A percentile compares a stretch with the other conserved stretches of the same genome.
Conservation (phyloP, 1,140 invertebrate genomes). For the Drosophila lowei region DNA sequence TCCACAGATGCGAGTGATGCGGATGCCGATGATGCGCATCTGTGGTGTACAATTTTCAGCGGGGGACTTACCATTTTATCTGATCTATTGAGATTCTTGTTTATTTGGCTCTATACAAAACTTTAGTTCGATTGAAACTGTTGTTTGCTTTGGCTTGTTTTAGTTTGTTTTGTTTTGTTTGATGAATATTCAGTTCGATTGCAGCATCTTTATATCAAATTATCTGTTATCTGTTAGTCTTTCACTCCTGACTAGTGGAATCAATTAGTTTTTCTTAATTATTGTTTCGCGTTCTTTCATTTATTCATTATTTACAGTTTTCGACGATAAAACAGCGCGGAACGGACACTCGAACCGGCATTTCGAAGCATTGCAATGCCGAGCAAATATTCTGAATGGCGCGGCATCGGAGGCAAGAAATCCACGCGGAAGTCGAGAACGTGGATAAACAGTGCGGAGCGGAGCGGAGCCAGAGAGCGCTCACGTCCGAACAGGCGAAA, state of each 20-base stretch:
- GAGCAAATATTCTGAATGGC: constrained; percentile 60
- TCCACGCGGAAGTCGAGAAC: constrained; percentile 43
- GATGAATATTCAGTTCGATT: too few relatives aligned
- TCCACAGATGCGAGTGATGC: constrained; percentile 7
- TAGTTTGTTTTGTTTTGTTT: constrained; percentile 7
- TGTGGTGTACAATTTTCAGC: too few relatives aligned
- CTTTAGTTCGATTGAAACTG: background rate
- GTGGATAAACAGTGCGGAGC: background rate
- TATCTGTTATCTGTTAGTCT: too few relatives aligned
- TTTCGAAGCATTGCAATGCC: constrained; percentile 63
- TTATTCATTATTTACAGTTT: constrained; percentile 13
- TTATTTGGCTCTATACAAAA: constrained; percentile 3
- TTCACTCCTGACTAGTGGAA: constrained; percentile 2
- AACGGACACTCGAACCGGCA: constrained; percentile 60
- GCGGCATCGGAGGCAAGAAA: constrained; percentile 5
- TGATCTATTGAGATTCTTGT: background rate
- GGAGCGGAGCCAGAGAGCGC: constrained; percentile 21
- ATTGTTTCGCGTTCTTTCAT: constrained; percentile 6
- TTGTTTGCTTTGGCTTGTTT: constrained; percentile 22
- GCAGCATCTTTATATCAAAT: too few relatives aligned
- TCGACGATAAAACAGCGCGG: constrained; percentile 11
- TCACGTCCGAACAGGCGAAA: constrained; percentile 67
- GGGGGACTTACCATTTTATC: constrained; percentile 23
- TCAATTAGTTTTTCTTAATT: too few relatives aligned
- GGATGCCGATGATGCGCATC: too few relatives aligned